Percentiles rank a stretch among this genome's conserved stretches.
Evolutionary conservation across 2,888 invertebrate species (phyloP).

Genomic region (Empis stercorea): DNA sequence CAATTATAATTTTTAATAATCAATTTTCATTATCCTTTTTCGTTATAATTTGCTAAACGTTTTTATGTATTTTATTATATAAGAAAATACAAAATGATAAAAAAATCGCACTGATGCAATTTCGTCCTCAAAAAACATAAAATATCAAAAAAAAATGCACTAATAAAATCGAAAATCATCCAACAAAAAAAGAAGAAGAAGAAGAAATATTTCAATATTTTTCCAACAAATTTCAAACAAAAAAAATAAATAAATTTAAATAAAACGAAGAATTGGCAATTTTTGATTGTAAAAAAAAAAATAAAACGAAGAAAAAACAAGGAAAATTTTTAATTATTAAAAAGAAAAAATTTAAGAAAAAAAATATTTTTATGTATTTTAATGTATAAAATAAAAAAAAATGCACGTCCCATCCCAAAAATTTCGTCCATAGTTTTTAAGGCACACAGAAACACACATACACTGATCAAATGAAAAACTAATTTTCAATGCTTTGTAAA

Average conservation of each 20-base stretch:
- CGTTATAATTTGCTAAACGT: too few relatives aligned
- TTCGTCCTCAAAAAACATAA: too few relatives aligned
- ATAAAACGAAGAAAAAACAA: not conserved
- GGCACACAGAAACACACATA: conserved; percentile 14
- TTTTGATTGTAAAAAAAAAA: too few relatives aligned
- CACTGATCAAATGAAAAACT: conserved; percentile 14
- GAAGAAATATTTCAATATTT: not conserved
- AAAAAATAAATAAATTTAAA: too few relatives aligned
- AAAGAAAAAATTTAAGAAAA: not conserved
- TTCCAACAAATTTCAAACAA: not conserved
- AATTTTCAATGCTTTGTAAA: not conserved
- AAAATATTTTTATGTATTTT: not conserved
- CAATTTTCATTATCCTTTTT: too few relatives aligned
- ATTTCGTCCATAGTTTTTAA: conserved; percentile 38
- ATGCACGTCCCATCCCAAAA: conserved; percentile 37
- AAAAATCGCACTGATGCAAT: too few relatives aligned
- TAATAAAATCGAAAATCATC: too few relatives aligned
- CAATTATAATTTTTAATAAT: too few relatives aligned
- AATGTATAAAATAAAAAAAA: conserved; percentile 1
- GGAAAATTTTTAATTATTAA: not conserved
- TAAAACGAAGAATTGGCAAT: too few relatives aligned
- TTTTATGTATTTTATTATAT: too few relatives aligned
- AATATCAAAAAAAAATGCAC: too few relatives aligned
- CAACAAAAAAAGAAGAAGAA: not conserved
- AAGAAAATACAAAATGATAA: too few relatives aligned